Percentiles rank a stretch among this genome's conserved stretches.
phyloP scores from a whole-genome alignment of 2,113 vertebrate genomes.

The Hassar affinis region DNA sequence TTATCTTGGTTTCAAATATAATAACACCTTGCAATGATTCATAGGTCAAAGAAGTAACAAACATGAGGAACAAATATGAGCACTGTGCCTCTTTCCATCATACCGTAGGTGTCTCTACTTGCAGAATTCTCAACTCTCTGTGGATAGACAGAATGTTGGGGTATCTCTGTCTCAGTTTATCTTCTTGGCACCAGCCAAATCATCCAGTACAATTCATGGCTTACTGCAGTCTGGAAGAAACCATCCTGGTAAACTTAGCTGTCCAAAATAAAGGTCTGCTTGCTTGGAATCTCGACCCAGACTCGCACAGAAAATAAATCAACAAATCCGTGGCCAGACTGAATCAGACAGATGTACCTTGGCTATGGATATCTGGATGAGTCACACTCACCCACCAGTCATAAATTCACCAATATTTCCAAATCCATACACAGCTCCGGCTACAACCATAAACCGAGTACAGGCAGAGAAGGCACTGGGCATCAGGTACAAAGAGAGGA shows the following conservation, averaged over 20 bases:
- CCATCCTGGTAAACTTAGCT: conserved; percentile 19
- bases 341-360: conserved; percentile 29
- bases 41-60: background rate
- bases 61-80: background rate
- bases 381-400: background rate
- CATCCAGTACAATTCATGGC: conserved; percentile 31
- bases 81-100: background rate
- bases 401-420: background rate
- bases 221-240: conserved; percentile 13
- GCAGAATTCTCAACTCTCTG: background rate
- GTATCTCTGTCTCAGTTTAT: conserved; percentile 7
- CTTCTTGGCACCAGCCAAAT: conserved; percentile 15
- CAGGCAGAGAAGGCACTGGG: conserved; percentile 11
- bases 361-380: conserved; percentile 20
- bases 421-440: conserved; percentile 1
- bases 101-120: background rate
- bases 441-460: background rate
- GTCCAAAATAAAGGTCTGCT: conserved; percentile 2
- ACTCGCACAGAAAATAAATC: background rate
- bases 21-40: conserved; percentile 32
- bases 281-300: too few species aligned
- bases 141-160: conserved; percentile 26
- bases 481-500: conserved; percentile 28
- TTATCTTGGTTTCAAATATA: conserved; percentile 28
- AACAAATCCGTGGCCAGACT: background rate